Percentiles rank a stretch among this genome's conserved stretches.
phyloP scores from a whole-genome alignment of 2,797 vertebrate species.

The Peromyscus attwateri region DNA sequence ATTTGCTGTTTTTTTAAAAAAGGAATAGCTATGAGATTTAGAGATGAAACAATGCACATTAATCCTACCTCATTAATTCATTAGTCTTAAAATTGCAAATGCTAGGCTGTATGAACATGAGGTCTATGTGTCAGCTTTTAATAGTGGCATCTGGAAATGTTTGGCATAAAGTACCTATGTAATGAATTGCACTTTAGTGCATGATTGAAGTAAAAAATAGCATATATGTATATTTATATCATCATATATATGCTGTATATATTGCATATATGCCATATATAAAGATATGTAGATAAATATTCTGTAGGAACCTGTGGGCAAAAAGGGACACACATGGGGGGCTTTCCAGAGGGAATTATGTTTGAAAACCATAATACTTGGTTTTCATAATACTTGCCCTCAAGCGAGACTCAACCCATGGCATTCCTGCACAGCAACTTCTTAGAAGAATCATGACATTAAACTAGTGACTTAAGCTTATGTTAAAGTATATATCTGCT shows the following conservation, averaged over 20 bases:
- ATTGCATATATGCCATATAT: too few relatives aligned
- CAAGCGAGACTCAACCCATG: not conserved
- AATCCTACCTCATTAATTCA: not conserved
- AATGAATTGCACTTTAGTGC: not conserved
- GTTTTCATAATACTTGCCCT: constrained; percentile 5
- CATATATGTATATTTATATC: not conserved
- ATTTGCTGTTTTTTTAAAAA: not conserved
- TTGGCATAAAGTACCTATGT: not conserved
- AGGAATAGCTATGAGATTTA: not conserved
- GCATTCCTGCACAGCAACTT: not conserved
- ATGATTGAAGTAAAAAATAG: not conserved
- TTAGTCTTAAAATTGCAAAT: not conserved
- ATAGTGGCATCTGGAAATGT: not conserved
- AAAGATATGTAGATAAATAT: too few relatives aligned
- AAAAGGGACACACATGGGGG: too few relatives aligned
- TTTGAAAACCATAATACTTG: constrained; percentile 44
- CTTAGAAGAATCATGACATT: not conserved
- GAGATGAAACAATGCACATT: not conserved
- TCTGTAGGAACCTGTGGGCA: too few relatives aligned
- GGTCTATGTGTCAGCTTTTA: not conserved
- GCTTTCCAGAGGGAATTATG: constrained; percentile 7
- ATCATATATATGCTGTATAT: not conserved
- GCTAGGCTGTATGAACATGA: not conserved
- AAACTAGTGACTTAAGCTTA: constrained; percentile 9
- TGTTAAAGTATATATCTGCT: not conserved